Evolutionary conservation across 2,113 vertebrate genomes (phyloP).

Genomic region (Xenus cinereus): DNA sequence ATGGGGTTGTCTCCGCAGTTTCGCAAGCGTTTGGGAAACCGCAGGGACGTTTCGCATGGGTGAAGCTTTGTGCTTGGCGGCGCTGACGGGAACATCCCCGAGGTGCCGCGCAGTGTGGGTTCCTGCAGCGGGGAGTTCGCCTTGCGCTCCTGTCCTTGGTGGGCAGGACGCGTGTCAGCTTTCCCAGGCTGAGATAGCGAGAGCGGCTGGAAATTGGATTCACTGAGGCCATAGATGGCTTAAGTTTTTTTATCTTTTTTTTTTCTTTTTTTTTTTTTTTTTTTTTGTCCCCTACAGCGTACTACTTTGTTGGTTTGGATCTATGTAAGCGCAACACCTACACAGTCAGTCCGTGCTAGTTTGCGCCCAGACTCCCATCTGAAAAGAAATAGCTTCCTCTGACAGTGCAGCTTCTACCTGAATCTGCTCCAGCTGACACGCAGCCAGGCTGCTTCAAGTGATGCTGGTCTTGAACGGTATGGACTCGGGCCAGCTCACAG

Average conservation of each 20-base stretch:
- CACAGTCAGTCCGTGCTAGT: neutral
- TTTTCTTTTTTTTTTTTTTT: too few species aligned
- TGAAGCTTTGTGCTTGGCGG: constrained; percentile 1
- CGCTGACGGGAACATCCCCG: neutral
- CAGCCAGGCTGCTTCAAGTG: neutral
- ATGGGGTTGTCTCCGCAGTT: neutral
- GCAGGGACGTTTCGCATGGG: neutral
- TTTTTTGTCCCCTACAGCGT: neutral
- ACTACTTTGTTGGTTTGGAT: neutral
- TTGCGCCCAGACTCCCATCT: neutral
- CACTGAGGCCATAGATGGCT: neutral
- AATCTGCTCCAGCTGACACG: neutral
- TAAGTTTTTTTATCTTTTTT: neutral
- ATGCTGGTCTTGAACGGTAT: neutral
- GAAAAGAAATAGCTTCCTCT: neutral
- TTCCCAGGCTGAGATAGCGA: neutral
- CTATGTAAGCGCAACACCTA: neutral
- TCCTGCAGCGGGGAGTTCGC: neutral
- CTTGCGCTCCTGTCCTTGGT: neutral
- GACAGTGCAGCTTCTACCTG: constrained; percentile 12
- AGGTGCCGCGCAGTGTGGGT: neutral
- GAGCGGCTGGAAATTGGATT: neutral
- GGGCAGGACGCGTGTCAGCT: neutral
- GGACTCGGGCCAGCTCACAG: neutral
- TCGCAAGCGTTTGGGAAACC: constrained; percentile 25